A percentile compares a stretch with the other conserved stretches of the same genome.
Conservation (phyloP, 1,140 invertebrate genomes). For the Ceratina australensis region DNA sequence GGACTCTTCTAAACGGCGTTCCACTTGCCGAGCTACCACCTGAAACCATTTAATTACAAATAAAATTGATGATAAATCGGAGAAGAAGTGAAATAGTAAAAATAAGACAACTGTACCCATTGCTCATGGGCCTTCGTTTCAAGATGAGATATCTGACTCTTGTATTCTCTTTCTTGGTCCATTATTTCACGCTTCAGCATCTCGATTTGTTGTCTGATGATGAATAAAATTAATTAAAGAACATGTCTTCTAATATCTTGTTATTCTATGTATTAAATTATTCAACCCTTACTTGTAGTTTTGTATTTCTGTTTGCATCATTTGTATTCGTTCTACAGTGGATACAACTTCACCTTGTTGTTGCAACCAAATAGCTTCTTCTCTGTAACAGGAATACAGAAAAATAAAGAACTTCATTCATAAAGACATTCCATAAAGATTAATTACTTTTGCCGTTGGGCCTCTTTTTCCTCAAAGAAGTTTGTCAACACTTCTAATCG, state of each 20-base stretch:
- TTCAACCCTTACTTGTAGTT: slow-evolving; percentile 85
- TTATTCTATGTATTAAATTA: no score
- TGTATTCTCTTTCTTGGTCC: slow-evolving; percentile 88
- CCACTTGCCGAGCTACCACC: slow-evolving; percentile 86
- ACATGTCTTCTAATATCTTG: no score
- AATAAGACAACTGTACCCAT: slow-evolving; percentile 80
- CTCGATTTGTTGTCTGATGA: slow-evolving; percentile 84
- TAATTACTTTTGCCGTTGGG: slow-evolving; percentile 89
- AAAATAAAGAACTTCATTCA: slow-evolving; percentile 23
- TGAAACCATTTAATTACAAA: slow-evolving; percentile 47
- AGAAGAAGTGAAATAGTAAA: slow-evolving; percentile 25
- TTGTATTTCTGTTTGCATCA: slow-evolving; percentile 89
- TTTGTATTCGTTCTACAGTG: slow-evolving; percentile 87
- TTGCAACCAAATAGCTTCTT: slow-evolving; percentile 90
- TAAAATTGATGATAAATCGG: background rate
- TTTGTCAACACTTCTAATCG: slow-evolving; percentile 90
- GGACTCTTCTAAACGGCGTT: slow-evolving; percentile 88
- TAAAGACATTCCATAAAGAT: no score
- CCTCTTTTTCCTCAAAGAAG: slow-evolving; percentile 94
- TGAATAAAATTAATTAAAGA: slow-evolving; percentile 8
- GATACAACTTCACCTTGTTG: slow-evolving; percentile 90
- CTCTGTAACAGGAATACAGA: slow-evolving; percentile 77
- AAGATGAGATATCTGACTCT: slow-evolving; percentile 85
- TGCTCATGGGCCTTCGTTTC: slow-evolving; percentile 89
- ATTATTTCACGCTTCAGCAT: slow-evolving; percentile 88